These are phyloP conservation scores for Mirza zaza DNA, from an alignment of 2,113 vertebrate species.

Conservation along the genomic window DNA sequence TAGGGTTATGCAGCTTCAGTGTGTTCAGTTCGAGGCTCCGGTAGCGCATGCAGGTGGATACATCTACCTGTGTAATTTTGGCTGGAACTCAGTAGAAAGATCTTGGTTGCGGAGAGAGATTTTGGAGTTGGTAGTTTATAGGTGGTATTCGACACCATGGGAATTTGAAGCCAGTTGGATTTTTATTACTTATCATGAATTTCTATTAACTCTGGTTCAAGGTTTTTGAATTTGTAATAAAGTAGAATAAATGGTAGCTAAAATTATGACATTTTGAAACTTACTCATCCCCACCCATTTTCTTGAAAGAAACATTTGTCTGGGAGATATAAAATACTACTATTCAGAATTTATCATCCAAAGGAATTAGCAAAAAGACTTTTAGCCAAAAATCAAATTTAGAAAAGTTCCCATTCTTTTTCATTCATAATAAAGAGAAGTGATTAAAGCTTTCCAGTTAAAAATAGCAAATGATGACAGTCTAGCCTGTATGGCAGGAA, in stretches of 20 bases:
- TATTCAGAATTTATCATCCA: constrained; percentile 57
- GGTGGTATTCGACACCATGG: not conserved
- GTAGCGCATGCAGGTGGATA: not conserved
- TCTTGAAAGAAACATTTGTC: constrained; percentile 70
- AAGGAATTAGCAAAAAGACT: constrained; percentile 36
- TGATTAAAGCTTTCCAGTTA: constrained; percentile 41
- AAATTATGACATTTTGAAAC: constrained; percentile 72
- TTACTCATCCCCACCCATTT: constrained; percentile 65
- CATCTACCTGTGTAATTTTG: not conserved
- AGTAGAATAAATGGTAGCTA: constrained; percentile 70
- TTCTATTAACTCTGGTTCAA: constrained; percentile 75
- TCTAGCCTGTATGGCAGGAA: not conserved
- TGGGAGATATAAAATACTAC: constrained; percentile 48
- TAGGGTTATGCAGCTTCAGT: accelerated
- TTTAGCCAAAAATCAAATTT: constrained; percentile 54
- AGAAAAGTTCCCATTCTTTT: constrained; percentile 38
- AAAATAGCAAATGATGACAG: constrained; percentile 15
- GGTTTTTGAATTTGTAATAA: constrained; percentile 78
- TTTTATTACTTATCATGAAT: constrained; percentile 75
- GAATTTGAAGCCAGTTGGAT: constrained; percentile 59
- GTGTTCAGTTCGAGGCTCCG: not conserved
- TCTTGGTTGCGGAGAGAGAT: not conserved
- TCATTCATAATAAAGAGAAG: constrained; percentile 18
- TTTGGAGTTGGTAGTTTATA: not conserved
- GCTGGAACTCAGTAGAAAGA: not conserved